phyloP scores from a whole-genome alignment of 2,113 vertebrate genomes.

The Tretioscincus oriximinensis region DNA sequence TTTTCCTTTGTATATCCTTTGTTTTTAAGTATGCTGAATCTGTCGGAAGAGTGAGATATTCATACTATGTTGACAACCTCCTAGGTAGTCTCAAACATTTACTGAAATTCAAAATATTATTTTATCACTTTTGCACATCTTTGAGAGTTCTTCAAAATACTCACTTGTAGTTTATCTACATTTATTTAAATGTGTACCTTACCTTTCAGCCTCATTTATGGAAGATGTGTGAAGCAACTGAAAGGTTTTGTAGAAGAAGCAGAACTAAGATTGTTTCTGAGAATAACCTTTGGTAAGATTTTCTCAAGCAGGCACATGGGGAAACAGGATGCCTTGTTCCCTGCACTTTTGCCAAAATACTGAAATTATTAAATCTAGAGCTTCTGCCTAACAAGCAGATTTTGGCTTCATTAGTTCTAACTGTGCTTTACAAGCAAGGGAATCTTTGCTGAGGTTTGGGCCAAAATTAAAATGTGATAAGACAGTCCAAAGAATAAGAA shows the following conservation, averaged over 20 bases:
- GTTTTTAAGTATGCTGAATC: too few relatives aligned
- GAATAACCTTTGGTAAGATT: background rate
- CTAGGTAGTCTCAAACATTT: too few relatives aligned
- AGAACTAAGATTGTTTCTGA: background rate
- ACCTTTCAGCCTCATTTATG: too few relatives aligned
- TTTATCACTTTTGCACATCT: too few relatives aligned
- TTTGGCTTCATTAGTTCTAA: background rate
- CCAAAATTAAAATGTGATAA: background rate
- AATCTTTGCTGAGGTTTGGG: conserved; percentile 14
- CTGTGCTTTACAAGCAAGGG: background rate
- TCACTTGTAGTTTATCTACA: too few relatives aligned
- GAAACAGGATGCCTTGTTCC: background rate
- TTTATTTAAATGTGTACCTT: too few relatives aligned
- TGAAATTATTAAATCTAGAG: background rate
- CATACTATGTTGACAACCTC: too few relatives aligned
- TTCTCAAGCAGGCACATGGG: background rate
- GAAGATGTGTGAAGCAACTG: background rate
- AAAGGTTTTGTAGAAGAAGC: too few relatives aligned
- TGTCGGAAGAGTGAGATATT: too few relatives aligned
- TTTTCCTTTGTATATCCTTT: too few relatives aligned
- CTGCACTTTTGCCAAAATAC: background rate
- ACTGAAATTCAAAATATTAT: too few relatives aligned
- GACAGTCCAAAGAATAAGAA: conserved; percentile 17
- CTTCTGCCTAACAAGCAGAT: background rate
- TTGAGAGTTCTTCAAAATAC: too few relatives aligned